Conservation (phyloP, 2,113 vertebrate species). For the Glareola pratincola region DNA sequence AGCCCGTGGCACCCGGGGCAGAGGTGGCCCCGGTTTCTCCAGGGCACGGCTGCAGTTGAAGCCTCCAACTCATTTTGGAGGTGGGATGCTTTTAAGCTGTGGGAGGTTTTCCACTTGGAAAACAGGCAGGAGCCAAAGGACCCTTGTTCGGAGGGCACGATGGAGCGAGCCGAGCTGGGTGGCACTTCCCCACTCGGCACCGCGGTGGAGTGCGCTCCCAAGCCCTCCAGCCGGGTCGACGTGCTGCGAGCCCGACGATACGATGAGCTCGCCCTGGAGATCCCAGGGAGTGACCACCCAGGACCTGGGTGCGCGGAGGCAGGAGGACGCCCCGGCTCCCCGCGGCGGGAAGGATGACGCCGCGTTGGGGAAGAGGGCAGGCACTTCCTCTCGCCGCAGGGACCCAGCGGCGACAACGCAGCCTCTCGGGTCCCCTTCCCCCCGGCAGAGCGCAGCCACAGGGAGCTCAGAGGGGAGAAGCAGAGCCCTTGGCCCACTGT, state of each 20-base stretch:
- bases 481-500: neutral
- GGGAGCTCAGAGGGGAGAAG: neutral
- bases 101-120: neutral
- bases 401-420: neutral
- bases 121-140: neutral
- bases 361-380: neutral
- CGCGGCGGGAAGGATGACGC: neutral
- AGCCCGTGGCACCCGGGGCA: neutral
- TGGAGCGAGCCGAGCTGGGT: rapidly evolving
- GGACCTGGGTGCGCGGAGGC: rapidly evolving
- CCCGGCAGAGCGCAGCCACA: rapidly evolving
- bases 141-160: neutral
- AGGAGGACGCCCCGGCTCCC: neutral
- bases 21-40: neutral
- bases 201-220: rapidly evolving
- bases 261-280: neutral
- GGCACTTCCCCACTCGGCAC: neutral
- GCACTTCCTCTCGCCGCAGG: constrained; percentile 10
- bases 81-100: neutral
- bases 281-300: neutral
- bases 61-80: neutral
- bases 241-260: neutral
- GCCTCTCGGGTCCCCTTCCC: neutral
- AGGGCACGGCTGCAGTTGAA: neutral
- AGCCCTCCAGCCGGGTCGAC: rapidly evolving